Base-by-base conservation (phyloP, 2,797 vertebrate species). In the Limosa lapponica region DNA sequence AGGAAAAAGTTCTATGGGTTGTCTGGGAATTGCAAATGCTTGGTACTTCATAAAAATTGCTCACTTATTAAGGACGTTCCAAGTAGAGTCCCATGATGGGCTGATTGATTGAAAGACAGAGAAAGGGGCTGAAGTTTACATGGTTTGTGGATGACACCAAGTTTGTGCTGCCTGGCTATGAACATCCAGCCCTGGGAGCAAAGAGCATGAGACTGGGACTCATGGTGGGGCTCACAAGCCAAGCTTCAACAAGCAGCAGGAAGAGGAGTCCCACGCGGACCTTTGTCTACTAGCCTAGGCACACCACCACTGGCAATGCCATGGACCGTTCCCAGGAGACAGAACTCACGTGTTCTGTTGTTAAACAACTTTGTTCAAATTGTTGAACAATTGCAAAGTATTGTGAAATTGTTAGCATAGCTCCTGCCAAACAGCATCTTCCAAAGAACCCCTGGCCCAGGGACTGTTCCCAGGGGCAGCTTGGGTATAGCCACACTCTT, bases 341-440 rank as follows among this genome's bases (percentile, higher is more conserved):
- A 81, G 41, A 83, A 81, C 34, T 73, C 64, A 32, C 62, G 81
- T 61, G 61, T 71, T 75, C 87, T 71, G 13, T 54, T 83, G 52
- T 91, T 83, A 74, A 88, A 73, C 69, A 82, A 48, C 80, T 89
- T 80, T 82, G 30, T 59, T 85, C 57, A 41, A 80, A 52, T 74
- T 69, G 58, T 48, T 49, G 49, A 83, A 93, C 54, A 72, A 62
- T 58, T 83, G 69, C 41, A 34, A 91, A 86, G n/a, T 24, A 57
- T 32, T 51, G 44, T 82, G 73, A 74, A 82, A 52, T 34, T 20
- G 20, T 86, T 85, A 67, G 27, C 12, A 28, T 7, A 43, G 13
- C 22, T 80, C 57, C 49, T 70, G 48, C n/a, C 54, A 58, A 65
- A 78, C 43, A 89, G 6, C 28, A 39, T 39, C 78, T 82, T 59